Percentiles rank a stretch among this genome's conserved stretches.
Conservation (phyloP, 2,888 invertebrate species). For the Drosophila rellima region DNA sequence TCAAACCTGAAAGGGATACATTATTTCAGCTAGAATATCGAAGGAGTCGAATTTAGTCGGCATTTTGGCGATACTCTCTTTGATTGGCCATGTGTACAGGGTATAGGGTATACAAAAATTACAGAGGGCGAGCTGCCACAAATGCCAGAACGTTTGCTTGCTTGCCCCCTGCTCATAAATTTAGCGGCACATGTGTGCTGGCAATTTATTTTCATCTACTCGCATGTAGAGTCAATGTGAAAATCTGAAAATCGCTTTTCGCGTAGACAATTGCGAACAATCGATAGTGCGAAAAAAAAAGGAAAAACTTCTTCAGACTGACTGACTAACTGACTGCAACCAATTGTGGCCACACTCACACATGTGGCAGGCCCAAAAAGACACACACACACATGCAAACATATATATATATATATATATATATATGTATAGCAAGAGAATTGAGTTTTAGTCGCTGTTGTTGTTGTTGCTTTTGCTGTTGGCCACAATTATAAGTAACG, state of each 20-base stretch:
- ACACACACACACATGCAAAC: too few relatives aligned
- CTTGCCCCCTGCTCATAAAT: slow-evolving; percentile 64
- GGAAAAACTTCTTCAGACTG: slow-evolving; percentile 21
- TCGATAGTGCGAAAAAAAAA: slow-evolving; percentile 55
- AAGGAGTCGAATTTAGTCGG: too few relatives aligned
- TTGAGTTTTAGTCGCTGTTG: slow-evolving; percentile 12
- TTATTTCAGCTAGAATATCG: too few relatives aligned
- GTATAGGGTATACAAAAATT: slow-evolving; percentile 37
- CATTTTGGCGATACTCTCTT: not conserved
- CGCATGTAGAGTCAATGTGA: slow-evolving; percentile 60
- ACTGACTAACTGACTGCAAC: slow-evolving; percentile 42
- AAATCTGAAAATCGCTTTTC: slow-evolving; percentile 70
- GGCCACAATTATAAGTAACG: slow-evolving; percentile 52
- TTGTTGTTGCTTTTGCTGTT: slow-evolving; percentile 20
- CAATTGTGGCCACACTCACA: slow-evolving; percentile 39
- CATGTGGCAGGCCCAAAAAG: slow-evolving; percentile 28
- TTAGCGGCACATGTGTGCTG: slow-evolving; percentile 75
- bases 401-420: too few relatives aligned
- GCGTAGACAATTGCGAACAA: slow-evolving; percentile 70
- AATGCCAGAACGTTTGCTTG: slow-evolving; percentile 5
- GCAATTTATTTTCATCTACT: slow-evolving; percentile 80
- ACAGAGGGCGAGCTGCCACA: slow-evolving; percentile 13
- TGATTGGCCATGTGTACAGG: slow-evolving; percentile 3
- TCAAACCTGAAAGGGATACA: too few relatives aligned
- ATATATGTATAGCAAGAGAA: slow-evolving; percentile 4